Percentiles rank a stretch among this genome's conserved stretches.
Evolutionary conservation across 2,888 invertebrate genomes (phyloP).

Genomic region (Nycteola revayana): DNA sequence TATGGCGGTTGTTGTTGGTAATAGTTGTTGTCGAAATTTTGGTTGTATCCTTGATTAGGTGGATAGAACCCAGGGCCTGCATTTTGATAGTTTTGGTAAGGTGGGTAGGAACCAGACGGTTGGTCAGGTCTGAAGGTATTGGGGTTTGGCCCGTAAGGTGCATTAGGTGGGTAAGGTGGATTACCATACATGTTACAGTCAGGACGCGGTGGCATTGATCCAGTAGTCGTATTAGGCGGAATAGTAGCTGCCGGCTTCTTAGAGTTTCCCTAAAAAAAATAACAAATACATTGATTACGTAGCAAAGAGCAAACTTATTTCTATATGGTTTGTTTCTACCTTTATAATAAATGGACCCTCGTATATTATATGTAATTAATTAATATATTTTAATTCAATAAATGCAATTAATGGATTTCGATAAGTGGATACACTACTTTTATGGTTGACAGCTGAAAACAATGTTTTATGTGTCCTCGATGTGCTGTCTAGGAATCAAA

Average conservation of each 20-base stretch:
- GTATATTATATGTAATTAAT: too few relatives aligned
- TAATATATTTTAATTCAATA: too few relatives aligned
- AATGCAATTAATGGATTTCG: too few relatives aligned
- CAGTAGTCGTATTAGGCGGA: conserved; percentile 66
- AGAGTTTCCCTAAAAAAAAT: conserved; percentile 54
- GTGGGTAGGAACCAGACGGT: conserved; percentile 60
- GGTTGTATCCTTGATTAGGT: conserved; percentile 72
- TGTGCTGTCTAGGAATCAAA: too few relatives aligned
- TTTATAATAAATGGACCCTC: too few relatives aligned
- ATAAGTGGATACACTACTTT: too few relatives aligned
- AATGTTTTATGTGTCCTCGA: too few relatives aligned
- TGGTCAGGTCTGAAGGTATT: conserved; percentile 55
- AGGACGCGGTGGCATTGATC: conserved; percentile 39
- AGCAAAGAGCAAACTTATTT: too few relatives aligned
- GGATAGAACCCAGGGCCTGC: conserved; percentile 66
- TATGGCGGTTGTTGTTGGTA: conserved; percentile 63
- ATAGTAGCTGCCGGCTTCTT: conserved; percentile 79
- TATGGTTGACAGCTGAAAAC: too few relatives aligned
- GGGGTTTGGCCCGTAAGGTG: conserved; percentile 54
- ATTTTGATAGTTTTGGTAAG: conserved; percentile 68
- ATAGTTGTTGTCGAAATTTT: conserved; percentile 66
- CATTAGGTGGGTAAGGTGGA: conserved; percentile 55
- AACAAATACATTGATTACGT: too few relatives aligned
- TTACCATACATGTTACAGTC: conserved; percentile 50
- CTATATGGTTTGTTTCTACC: too few relatives aligned